Percentiles rank a stretch among this genome's conserved stretches.
Conservation (phyloP, 2,113 vertebrate genomes). For the Miniopterus natalensis region DNA sequence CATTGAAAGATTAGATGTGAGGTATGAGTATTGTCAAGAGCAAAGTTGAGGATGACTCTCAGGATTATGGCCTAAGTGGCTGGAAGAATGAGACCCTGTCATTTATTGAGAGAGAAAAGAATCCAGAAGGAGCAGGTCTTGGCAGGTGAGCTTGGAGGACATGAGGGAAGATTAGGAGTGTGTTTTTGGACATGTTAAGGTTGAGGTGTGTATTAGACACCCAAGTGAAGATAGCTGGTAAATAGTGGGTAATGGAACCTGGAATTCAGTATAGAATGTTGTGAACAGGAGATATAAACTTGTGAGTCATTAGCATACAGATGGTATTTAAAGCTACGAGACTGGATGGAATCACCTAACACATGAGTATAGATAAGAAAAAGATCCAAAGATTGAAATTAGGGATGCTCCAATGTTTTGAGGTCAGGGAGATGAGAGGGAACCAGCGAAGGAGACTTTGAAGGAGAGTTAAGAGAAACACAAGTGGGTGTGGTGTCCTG, state of each 20-base stretch:
- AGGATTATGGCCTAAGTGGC: neutral
- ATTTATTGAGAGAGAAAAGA: neutral
- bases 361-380: neutral
- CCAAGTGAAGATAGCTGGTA: neutral
- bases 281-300: slow-evolving; percentile 29
- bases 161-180: neutral
- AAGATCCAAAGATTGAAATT: neutral
- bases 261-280: slow-evolving; percentile 46
- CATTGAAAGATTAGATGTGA: neutral
- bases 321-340: slow-evolving; percentile 62
- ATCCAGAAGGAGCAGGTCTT: neutral
- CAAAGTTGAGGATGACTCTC: neutral
- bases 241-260: neutral
- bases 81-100: neutral
- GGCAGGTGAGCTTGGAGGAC: no score
- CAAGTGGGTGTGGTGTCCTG: neutral
- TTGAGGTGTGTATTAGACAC: neutral
- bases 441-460: neutral
- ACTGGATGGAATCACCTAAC: slow-evolving; percentile 62
- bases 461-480: neutral
- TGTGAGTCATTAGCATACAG: slow-evolving; percentile 61
- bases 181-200: neutral
- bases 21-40: neutral
- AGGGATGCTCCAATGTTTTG: neutral
- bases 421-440: neutral